Evolutionary conservation across 2,113 vertebrate species (phyloP), one percentile per base, ranked within the genome.

Genomic region (Pongo pygmaeus): DNA sequence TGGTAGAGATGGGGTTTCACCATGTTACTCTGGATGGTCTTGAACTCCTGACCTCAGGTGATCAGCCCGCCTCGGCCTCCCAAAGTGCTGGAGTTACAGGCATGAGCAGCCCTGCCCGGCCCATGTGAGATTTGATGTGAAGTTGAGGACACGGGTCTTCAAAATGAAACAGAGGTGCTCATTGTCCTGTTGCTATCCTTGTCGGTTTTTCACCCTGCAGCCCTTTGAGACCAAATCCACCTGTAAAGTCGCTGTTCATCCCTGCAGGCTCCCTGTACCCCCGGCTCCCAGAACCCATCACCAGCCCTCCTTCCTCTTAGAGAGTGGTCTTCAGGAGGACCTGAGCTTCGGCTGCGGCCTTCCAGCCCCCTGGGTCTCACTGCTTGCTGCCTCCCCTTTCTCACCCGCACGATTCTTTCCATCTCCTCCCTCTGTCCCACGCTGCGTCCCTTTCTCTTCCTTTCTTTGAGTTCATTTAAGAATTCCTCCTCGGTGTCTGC

Each of bases 121-220:
- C 30, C 61, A 6, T 22, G 8, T 7, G 18, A 72, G 35, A 8
- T 48, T 30, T 5, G 46, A 7, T 30, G 1, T 80, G 30, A n/a
- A 75, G 13, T 35, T 8, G 17, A 32, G 50, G 75, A 5, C 16
- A 0, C 0, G 0, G 20, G 25, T 86, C 40, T 70, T 87, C 16
- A 86, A 13, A 52, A 67, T 23, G 7, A n/a, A 23, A 1, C 3
- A 52, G 77, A 75, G 48, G 13, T 35, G 18, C 13, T 1, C 3
- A 3, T 8, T 46, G 75, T 8, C n/a, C 23, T 30, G 18, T 52
- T 64, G 1, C 20, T 48, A 10, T 20, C 40, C 18, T 27, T n/a
- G 10, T 40, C 0, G 0, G 25, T 10, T 32, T 30, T 23, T 7
- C 40, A 14, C 12, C 1, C 0, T 2, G 9, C 23, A 59, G 50